These are phyloP conservation scores for Aethina tumida DNA, from an alignment of 1,140 invertebrate species.

Conservation along the genomic window DNA sequence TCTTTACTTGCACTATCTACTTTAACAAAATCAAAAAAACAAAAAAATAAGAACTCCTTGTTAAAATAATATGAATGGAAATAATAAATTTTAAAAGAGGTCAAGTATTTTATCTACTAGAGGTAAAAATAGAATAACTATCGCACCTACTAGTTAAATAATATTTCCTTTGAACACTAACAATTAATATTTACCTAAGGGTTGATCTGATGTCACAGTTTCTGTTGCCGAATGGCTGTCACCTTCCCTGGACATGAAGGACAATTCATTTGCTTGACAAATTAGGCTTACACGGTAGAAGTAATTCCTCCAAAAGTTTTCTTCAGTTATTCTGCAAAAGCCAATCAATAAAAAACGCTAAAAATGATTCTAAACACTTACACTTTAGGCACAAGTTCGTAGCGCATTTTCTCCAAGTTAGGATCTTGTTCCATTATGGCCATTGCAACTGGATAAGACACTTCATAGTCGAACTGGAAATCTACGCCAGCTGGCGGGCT, in stretches of 20 bases:
- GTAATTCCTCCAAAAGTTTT: slow-evolving; percentile 99
- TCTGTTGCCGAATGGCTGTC: slow-evolving; percentile 28
- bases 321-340: slow-evolving; percentile 81
- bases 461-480: slow-evolving; percentile 91
- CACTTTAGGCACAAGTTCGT: slow-evolving; percentile 97
- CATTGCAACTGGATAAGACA: slow-evolving; percentile 82
- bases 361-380: slow-evolving; percentile 41
- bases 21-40: slow-evolving; percentile 22
- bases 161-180: no score
- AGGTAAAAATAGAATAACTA: no score
- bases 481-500: slow-evolving; percentile 91
- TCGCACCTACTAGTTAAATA: no score
- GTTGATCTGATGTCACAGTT: slow-evolving; percentile 37
- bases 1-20: slow-evolving; percentile 26
- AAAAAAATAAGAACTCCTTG: slow-evolving; percentile 16
- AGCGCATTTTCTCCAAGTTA: slow-evolving; percentile 95
- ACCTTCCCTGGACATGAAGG: slow-evolving; percentile 51
- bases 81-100: slow-evolving; percentile 7
- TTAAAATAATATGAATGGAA: slow-evolving; percentile 4
- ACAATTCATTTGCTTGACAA: slow-evolving; percentile 87
- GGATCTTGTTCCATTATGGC: slow-evolving; percentile 90
- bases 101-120: no score
- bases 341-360: slow-evolving; percentile 3
- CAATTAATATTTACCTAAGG: slow-evolving; percentile 35
- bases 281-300: slow-evolving; percentile 98